Evolutionary conservation across 2,113 vertebrate species (phyloP).

Genomic region (Ptychochromis oligacanthus): DNA sequence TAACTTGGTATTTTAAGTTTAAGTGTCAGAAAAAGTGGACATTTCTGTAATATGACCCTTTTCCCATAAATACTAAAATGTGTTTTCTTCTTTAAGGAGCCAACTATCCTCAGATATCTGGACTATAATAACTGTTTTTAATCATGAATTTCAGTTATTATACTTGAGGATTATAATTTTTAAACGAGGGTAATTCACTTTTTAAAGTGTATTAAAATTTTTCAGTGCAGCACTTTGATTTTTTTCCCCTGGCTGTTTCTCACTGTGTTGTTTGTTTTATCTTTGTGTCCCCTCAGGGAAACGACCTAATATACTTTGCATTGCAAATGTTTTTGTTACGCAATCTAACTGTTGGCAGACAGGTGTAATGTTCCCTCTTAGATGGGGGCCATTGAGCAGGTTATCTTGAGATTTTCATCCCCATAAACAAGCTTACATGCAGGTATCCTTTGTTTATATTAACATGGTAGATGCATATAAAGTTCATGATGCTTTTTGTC

Average conservation of each 20-base stretch:
- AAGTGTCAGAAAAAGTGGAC: background rate
- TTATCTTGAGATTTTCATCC: conserved; percentile 1
- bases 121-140: background rate
- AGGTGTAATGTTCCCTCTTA: conserved; percentile 54
- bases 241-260: background rate
- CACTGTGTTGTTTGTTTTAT: background rate
- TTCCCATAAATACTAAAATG: background rate
- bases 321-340: conserved; percentile 67
- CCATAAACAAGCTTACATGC: background rate
- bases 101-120: background rate
- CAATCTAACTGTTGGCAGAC: conserved; percentile 23
- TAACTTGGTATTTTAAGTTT: background rate
- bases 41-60: background rate
- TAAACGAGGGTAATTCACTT: background rate
- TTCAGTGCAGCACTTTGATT: conserved; percentile 50
- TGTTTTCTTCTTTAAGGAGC: background rate
- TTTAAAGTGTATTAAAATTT: background rate
- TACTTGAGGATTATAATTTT: background rate
- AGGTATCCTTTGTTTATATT: background rate
- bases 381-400: background rate
- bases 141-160: background rate
- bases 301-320: conserved; percentile 52
- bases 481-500: background rate
- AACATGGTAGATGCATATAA: background rate
- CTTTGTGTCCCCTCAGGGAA: conserved; percentile 8